Conservation (phyloP, 2,888 invertebrate species). For the Erannis defoliaria region DNA sequence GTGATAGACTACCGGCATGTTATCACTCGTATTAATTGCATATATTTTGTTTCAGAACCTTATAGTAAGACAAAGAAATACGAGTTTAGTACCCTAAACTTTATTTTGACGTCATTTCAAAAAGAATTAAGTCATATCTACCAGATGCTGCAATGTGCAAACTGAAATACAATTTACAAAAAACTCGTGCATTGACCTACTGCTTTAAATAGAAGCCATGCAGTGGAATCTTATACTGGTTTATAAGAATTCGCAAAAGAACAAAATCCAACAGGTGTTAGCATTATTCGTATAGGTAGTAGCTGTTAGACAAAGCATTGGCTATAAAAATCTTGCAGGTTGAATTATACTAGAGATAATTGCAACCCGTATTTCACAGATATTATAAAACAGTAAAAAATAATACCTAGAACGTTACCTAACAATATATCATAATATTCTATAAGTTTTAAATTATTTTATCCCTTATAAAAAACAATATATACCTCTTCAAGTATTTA, state of each 20-base stretch:
- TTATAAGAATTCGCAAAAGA: slow-evolving; percentile 18
- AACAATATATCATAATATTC: too few species aligned
- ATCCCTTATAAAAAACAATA: too few species aligned
- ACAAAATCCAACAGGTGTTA: slow-evolving; percentile 29
- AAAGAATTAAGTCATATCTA: slow-evolving; percentile 39
- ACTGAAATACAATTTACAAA: slow-evolving; percentile 38
- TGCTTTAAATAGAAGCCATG: slow-evolving; percentile 45
- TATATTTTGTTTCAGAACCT: background rate
- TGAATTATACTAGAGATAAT: slow-evolving; percentile 5
- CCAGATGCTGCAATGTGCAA: slow-evolving; percentile 47
- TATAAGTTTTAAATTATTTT: too few species aligned
- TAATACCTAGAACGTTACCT: too few species aligned
- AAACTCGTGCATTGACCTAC: slow-evolving; percentile 44
- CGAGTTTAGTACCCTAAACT: slow-evolving; percentile 1
- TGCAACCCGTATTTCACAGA: background rate
- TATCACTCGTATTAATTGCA: too few species aligned
- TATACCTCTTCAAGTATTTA: too few species aligned
- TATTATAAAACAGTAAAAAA: too few species aligned
- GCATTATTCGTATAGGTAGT: slow-evolving; percentile 15
- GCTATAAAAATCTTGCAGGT: slow-evolving; percentile 14
- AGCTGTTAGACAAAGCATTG: slow-evolving; percentile 28
- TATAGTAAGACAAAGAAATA: background rate
- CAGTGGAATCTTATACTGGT: slow-evolving; percentile 26
- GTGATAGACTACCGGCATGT: too few species aligned
- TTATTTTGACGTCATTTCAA: slow-evolving; percentile 23